These are phyloP conservation scores for Philypnodon macrostomus DNA, from an alignment of 2,797 vertebrate genomes.

Conservation along the genomic window DNA sequence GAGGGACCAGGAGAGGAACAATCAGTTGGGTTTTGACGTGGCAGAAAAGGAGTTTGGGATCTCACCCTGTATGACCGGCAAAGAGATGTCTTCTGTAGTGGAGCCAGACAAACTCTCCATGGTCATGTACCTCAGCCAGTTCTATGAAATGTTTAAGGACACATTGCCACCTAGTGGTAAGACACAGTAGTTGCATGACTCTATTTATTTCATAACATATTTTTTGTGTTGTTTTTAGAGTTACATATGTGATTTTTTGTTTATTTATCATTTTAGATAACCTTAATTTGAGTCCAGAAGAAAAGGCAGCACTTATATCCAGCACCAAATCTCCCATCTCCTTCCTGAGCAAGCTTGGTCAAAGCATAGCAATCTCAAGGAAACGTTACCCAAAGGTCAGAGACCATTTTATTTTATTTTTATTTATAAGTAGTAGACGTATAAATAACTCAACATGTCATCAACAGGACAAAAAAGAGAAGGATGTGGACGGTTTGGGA, in stretches of 20 bases:
- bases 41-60: constrained; percentile 95
- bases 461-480: constrained; percentile 94
- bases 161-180: constrained; percentile 89
- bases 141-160: constrained; percentile 99
- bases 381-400: constrained; percentile 94
- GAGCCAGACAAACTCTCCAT: constrained; percentile 97
- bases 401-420: background rate
- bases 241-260: background rate
- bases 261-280: constrained; percentile 72
- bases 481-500: constrained; percentile 86
- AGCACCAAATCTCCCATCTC: constrained; percentile 96
- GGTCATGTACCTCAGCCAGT: constrained; percentile 99
- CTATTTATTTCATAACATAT: background rate
- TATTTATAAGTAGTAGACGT: too few relatives aligned
- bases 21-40: constrained; percentile 92
- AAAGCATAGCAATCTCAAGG: constrained; percentile 94
- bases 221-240: background rate
- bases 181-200: constrained; percentile 27
- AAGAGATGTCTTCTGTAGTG: constrained; percentile 94
- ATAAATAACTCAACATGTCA: constrained; percentile 38
- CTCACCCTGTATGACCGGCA: constrained; percentile 97
- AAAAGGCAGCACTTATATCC: constrained; percentile 87
- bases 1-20: constrained; percentile 88
- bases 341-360: constrained; percentile 95
- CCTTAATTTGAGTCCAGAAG: constrained; percentile 88